Evolutionary conservation across 2,113 vertebrate genomes (phyloP).

Genomic region (Fregata magnificens): DNA sequence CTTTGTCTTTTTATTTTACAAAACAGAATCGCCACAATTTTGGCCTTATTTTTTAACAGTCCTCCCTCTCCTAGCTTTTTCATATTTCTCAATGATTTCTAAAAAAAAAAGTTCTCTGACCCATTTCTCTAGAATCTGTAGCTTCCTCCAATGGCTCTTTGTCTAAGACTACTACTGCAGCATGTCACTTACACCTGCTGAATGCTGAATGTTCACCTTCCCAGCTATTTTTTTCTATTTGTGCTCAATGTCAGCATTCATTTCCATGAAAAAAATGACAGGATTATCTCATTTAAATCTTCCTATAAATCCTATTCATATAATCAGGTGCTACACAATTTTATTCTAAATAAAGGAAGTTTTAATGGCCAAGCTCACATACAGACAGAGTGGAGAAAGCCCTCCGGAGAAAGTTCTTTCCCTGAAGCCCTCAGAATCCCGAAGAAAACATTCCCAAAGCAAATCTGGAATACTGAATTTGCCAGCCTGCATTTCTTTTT

Average conservation of each 20-base stretch:
- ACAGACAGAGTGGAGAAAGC: background rate
- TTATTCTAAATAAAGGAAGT: background rate
- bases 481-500: background rate
- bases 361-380: background rate
- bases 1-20: background rate
- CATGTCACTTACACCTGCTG: background rate
- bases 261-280: background rate
- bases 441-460: background rate
- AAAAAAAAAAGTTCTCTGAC: background rate
- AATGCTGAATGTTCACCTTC: background rate
- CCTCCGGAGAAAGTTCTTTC: background rate
- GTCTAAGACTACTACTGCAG: background rate
- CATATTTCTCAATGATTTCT: background rate
- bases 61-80: rapidly evolving
- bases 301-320: background rate
- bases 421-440: background rate
- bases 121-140: background rate
- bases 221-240: background rate
- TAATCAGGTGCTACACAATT: background rate
- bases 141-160: background rate
- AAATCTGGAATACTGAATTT: background rate
- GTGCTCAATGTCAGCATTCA: background rate
- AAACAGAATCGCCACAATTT: background rate
- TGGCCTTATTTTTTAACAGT: background rate
- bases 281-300: background rate